Evolutionary conservation across 2,113 vertebrate species (phyloP), one percentile per base, ranked within the genome.

Genomic region (Camelus bactrianus): DNA sequence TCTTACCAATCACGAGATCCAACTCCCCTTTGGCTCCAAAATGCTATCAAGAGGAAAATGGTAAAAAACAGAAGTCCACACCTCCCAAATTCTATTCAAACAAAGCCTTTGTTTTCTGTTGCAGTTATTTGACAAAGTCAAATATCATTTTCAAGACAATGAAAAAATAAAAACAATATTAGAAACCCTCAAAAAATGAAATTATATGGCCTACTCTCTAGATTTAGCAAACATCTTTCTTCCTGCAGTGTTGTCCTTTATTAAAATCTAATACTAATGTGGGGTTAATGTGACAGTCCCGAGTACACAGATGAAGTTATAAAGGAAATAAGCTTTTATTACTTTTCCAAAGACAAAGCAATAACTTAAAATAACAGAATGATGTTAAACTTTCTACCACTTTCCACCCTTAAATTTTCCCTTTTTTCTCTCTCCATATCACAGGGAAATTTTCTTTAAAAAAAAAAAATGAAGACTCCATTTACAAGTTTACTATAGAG

Each of bases 251-350:
- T 96, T 98, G 97, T 97, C 98, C 98, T 98, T 98, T 98, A 99
- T 99, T 99, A 99, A 98, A 99, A 98, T 99, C 97, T 98, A 98
- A 98, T 98, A 98, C 96, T 98, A 98, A 98, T 98, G 97, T 94
- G 73, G 95, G 98, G 98, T 98, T 98, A 98, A 98, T 98, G 97
- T 98, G 99, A 99, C 98, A 99, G 98, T 97, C 97, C 93, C 38
- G 95, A 98, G 97, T 98, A 97, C 94, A 98, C 97, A 99, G 98
- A 99, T 81, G 70, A 98, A 98, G 98, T 98, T 99, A 98, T 96
- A 98, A 98, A 98, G 97, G 96, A 98, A 99, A 99, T 98, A 98
- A 98, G 98, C 94, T 98, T 98, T 99, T 99, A 99, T 99, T 99
- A 98, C 98, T 99, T 99, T 99, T 98, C 91, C 97, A 98, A 97